phyloP scores from a whole-genome alignment of 2,797 vertebrate species.

The Cynopterus sphinx region DNA sequence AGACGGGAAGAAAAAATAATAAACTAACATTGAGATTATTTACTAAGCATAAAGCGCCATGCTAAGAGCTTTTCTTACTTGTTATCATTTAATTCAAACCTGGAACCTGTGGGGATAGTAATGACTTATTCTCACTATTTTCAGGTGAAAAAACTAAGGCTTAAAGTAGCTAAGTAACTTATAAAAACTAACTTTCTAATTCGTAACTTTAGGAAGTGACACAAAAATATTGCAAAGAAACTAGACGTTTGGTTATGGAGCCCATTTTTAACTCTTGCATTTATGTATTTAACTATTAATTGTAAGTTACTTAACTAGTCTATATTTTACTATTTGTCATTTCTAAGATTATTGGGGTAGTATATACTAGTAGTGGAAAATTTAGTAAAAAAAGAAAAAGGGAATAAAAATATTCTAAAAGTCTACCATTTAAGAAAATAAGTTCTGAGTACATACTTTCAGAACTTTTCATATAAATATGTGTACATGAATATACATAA shows the following conservation, averaged over 20 bases:
- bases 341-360: background rate
- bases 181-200: background rate
- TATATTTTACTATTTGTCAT: background rate
- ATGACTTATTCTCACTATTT: background rate
- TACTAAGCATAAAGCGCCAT: background rate
- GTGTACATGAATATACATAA: background rate
- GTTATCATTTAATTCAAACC: background rate
- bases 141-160: background rate
- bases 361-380: background rate
- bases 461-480: conserved; percentile 3
- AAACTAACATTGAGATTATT: background rate
- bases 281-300: background rate
- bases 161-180: background rate
- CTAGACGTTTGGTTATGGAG: background rate
- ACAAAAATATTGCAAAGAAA: background rate
- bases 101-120: background rate
- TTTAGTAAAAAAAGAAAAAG: background rate
- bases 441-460: background rate
- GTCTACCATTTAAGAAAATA: background rate
- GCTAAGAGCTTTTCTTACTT: background rate
- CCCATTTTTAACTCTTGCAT: background rate
- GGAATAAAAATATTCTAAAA: conserved; percentile 2
- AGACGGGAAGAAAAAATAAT: background rate
- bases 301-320: background rate
- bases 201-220: background rate